phyloP scores from a whole-genome alignment of 2,888 invertebrate genomes.

The Epinotia nisella region DNA sequence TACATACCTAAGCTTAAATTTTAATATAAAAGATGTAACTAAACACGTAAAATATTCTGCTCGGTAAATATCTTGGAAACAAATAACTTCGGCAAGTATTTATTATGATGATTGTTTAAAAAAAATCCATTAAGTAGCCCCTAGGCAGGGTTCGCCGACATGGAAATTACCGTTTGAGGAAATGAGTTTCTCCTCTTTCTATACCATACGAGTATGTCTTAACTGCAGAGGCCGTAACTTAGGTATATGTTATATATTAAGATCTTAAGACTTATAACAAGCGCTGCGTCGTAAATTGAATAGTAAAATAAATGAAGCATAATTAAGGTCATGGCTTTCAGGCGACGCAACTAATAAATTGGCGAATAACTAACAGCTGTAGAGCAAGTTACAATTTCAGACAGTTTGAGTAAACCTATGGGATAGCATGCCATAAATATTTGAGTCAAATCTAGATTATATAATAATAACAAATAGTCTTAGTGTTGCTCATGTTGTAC shows the following conservation, averaged over 20 bases:
- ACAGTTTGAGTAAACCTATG: not conserved
- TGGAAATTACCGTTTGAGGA: slow-evolving; percentile 1
- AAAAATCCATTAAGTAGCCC: not conserved
- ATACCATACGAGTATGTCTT: not conserved
- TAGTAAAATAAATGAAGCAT: slow-evolving; percentile 18
- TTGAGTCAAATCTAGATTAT: not conserved
- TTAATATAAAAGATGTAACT: not conserved
- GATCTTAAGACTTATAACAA: slow-evolving; percentile 4
- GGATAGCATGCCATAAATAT: not conserved
- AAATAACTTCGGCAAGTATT: too few species aligned
- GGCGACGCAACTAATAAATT: slow-evolving; percentile 11
- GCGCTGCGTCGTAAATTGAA: not conserved
- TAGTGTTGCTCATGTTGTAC: too few species aligned
- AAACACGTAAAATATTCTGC: too few species aligned
- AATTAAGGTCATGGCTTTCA: slow-evolving; percentile 31
- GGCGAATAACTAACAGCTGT: slow-evolving; percentile 12
- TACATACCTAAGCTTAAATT: not conserved
- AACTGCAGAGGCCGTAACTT: not conserved
- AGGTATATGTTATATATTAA: not conserved
- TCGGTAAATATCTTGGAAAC: too few species aligned
- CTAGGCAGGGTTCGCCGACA: not conserved
- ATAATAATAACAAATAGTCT: too few species aligned
- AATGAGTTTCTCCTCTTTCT: not conserved
- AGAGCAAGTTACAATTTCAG: not conserved
- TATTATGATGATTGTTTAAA: not conserved